Base-by-base conservation (phyloP, 2,888 invertebrate genomes). In the Drosophila borealis region DNA sequence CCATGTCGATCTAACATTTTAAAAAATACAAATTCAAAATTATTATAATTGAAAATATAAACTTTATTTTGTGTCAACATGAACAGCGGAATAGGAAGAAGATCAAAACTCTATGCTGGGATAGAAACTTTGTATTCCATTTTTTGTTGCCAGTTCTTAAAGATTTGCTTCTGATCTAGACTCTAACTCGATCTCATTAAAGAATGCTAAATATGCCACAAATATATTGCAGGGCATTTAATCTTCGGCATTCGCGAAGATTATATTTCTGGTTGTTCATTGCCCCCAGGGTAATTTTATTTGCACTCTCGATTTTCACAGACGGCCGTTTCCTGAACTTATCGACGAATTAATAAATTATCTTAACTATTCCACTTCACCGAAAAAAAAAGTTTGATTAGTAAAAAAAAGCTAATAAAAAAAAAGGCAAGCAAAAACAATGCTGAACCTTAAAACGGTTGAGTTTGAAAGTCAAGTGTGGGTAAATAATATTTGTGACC, bases 1-100 rank as follows among this genome's bases (percentile, higher is more conserved):
- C 96, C 96, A 97, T 81, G 96, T 69, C 29, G 88, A 95, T 90
- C 97, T 97, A 80, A 10, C 8, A 56, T 13, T n/a, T n/a, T 8
- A 13, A 25, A 0, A 14, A 53, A n/a, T 33, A 3, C 34, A n/a
- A 8, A 49, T 5, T 14, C 0, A 1, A 3, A 3, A 2, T 17
- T 4, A 11, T 14, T 9, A 39, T 21, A 11, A 0, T 21, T 25
- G 9, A 4, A 13, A 14, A 25, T 25, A 10, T 8, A 10, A 46
- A 19, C 2, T 4, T 19, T 6, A 34, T 3, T 6, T 17, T 4
- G 11, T 17, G 3, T 13, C 4, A 19, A 14, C 17, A 17, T 17
- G 17, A 17, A 17, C 17, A 17, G 17, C 17, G 2, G 17, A 1
- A 17, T 17, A 8, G 6, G 25, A 25, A 6, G 1, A 2, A 29